phyloP scores from a whole-genome alignment of 2,888 invertebrate species.

The Tenthredo scrophulariae region DNA sequence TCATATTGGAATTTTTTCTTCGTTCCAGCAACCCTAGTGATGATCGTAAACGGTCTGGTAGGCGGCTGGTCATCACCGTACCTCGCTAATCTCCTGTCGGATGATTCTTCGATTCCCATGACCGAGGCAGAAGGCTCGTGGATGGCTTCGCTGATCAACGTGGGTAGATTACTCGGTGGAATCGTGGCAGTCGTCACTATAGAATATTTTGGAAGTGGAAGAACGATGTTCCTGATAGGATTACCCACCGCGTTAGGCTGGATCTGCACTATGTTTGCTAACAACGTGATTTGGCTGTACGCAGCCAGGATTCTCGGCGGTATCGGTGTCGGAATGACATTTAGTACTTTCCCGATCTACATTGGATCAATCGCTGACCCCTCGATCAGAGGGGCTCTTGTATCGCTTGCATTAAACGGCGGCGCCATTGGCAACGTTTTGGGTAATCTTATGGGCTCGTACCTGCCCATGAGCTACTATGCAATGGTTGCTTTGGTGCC shows the following conservation, averaged over 20 bases:
- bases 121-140: slow-evolving; percentile 72
- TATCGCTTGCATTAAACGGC: slow-evolving; percentile 72
- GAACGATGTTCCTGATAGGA: slow-evolving; percentile 66
- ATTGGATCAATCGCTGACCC: slow-evolving; percentile 74
- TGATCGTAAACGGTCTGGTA: slow-evolving; percentile 70
- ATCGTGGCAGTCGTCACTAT: slow-evolving; percentile 66
- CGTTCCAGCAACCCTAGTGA: slow-evolving; percentile 51
- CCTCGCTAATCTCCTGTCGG: slow-evolving; percentile 69
- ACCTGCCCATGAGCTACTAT: slow-evolving; percentile 71
- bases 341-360: slow-evolving; percentile 71
- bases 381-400: slow-evolving; percentile 74
- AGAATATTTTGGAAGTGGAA: slow-evolving; percentile 72
- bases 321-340: slow-evolving; percentile 71
- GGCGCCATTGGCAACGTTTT: slow-evolving; percentile 71
- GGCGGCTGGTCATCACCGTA: slow-evolving; percentile 76
- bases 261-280: slow-evolving; percentile 70
- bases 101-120: slow-evolving; percentile 63
- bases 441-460: slow-evolving; percentile 75
- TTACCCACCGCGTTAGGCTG: slow-evolving; percentile 70
- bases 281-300: slow-evolving; percentile 72
- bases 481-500: slow-evolving; percentile 70
- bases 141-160: slow-evolving; percentile 73
- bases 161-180: slow-evolving; percentile 72
- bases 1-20: not conserved
- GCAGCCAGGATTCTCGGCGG: slow-evolving; percentile 69